Evolutionary conservation across 1,140 invertebrate genomes (phyloP), one percentile per base, ranked within the genome.

Genomic region (Oncopodura yosiiana): DNA sequence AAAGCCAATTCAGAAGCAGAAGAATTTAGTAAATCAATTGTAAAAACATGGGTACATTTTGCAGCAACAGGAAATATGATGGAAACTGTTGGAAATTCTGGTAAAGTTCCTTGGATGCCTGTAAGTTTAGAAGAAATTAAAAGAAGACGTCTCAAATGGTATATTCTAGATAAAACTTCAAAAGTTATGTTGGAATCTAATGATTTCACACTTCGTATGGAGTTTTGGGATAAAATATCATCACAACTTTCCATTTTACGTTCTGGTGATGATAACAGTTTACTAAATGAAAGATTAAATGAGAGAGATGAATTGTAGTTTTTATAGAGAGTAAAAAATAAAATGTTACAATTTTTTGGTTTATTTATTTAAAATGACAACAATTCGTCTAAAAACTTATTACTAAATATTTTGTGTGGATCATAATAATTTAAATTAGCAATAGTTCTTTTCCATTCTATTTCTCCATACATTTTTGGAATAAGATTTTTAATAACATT

Each of bases 171-270:
- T 37, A 19, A 27, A 3, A 14, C 36, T 9, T 24, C 54, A 3
- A 48, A 46, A 30, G 5, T 49, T 8, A 44, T 29, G n/a, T 37
- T 27, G 11, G 54, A 50, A 26, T 48, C n/a, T n/a, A n/a, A n/a
- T n/a, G n/a, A 26, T 2, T 51, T 56, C 38, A 41, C 30, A 14
- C 34, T 50, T 16, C 21, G 54, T 27, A 29, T 56, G 39, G 46
- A 56, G 21, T 56, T 56, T 26, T 56, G 54, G 54, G 54, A 56
- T 23, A 48, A 49, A 49, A 49, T 55, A 14, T 29, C 19, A 37
- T 14, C 14, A 3, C 30, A 49, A 14, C 4, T 48, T 30, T 3
- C 21, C 3, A 48, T 29, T 23, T 18, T 14, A 9, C 38, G 38
- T 8, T 9, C 8, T 8, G 38, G 18, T 9, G 24, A 44, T 44